Base-by-base conservation (phyloP, 1,140 invertebrate species). In the Zaprionus africanus region DNA sequence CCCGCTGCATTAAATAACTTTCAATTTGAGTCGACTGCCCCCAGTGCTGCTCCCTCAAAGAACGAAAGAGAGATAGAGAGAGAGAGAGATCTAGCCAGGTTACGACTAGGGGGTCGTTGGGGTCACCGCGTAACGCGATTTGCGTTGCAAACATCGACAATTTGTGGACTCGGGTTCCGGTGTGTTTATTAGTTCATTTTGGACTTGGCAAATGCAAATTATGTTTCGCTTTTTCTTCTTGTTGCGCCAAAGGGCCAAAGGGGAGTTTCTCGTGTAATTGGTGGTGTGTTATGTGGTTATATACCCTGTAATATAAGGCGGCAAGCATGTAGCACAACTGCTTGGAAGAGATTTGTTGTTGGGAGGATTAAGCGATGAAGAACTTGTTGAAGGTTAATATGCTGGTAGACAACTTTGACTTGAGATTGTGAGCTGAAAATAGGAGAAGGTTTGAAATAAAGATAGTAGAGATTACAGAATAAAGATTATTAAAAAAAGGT, bases 1-100 rank as follows among this genome's bases (percentile, higher is more conserved):
- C 15, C 46, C 56, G 65, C 73, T 75, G 81, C 84, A 79, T 90
- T 84, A 76, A 88, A 84, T 87, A 87, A 88, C 83, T 87, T 87
- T 87, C 81, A 88, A 87, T 87, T 84, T 88, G 71, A 88, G 78
- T 68, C 75, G 77, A 79, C 68, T 72, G 79, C 69, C 49, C 80
- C 77, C 61, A 69, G 71, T 71, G 67, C 64, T 46, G 31, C 57
- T 58, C 28, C 62, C 46, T 51, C 17, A 28, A n/a, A 19, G 17
- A 24, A 3, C 31, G 28, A 28, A 31, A 19, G 17, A 38, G 2
- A 60, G 46, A 28, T 26, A 19, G 19, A 38, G 9, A 56, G 41
- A 17, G 43, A 19, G 38, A 17, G 22, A 38, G 7, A 60, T 72
- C 61, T 64, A 53, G 38, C 61, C 62, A 57, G 31, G 34, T 22